Base-by-base conservation (phyloP, 1,140 invertebrate species). In the Triops cancriformis region DNA sequence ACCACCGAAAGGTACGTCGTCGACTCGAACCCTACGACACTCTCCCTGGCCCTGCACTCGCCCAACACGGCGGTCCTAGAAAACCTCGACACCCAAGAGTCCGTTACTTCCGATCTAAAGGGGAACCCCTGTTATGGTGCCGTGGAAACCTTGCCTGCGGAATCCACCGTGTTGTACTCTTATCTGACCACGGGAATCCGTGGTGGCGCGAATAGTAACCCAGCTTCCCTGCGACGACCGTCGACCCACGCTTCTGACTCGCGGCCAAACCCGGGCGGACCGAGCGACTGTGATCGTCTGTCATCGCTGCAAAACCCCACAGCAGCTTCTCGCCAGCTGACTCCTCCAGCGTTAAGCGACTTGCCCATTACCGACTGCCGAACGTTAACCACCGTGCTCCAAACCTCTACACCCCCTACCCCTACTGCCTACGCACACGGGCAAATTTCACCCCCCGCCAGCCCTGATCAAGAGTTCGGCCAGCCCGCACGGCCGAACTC, bases 381-480 rank as follows among this genome's bases (percentile, higher is more conserved):
- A 64, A 64, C 51, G 18, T 64, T 64, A 64, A 64, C 51, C 18
- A 64, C 51, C 51, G 51, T 64, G 51, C 23, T 64, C 4, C 51
- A 64, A 64, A 23, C 51, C 9, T 43, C 74, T 26, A 43, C 28
- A 11, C n/a, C 74, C 11, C 31, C 37, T 28, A 76, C 74, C 0
- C 74, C 26, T 27, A 28, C 73, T 18, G 5, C 73, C 27, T 41
- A 74, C 27, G 27, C 28, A 77, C 82, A 86, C 82, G 84, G 85
- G 10, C 85, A 87, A 80, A 84, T 88, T 79, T 87, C 87, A 4
- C 87, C 87, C 11, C 87, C 87, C 6, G 86, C 86, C 23, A 87
- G 86, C 73, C 87, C 87, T 18, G 86, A 87, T 76, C 84, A 83
- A 77, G 79, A 83, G 73, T 72, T 79, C 77, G 72, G 72, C 26